Evolutionary conservation across 2,797 vertebrate genomes (phyloP).

Genomic region (Siniperca scherzeri): DNA sequence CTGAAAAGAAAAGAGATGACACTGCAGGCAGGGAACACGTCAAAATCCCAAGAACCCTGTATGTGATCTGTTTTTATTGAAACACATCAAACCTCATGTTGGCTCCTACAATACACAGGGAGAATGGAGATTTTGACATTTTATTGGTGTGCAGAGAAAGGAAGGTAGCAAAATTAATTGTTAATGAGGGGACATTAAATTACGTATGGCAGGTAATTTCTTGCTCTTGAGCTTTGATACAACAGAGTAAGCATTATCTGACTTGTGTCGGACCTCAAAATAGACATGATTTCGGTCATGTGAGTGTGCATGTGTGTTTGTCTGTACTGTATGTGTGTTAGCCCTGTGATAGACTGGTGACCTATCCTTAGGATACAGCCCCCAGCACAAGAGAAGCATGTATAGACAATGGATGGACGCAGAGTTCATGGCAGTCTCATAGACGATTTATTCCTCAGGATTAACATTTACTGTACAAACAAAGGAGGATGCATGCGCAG

Average conservation of each 20-base stretch:
- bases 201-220: background rate
- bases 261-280: conserved; percentile 7
- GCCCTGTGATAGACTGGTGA: background rate
- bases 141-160: background rate
- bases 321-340: background rate
- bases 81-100: background rate
- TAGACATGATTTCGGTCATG: background rate
- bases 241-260: conserved; percentile 1
- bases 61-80: background rate
- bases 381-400: background rate
- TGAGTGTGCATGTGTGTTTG: background rate
- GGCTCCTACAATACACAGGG: background rate
- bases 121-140: background rate
- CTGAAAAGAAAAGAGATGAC: conserved; percentile 37
- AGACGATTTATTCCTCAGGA: background rate
- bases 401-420: background rate
- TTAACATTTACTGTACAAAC: background rate
- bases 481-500: background rate
- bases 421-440: background rate
- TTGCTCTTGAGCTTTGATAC: conserved; percentile 1
- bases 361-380: background rate
- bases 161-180: background rate
- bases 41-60: background rate
- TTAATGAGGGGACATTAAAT: background rate
- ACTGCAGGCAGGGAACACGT: conserved; percentile 9